Evolutionary conservation across 1,140 invertebrate genomes (phyloP), one percentile per base, ranked within the genome.

Genomic region (Lysiphlebus fabarum): DNA sequence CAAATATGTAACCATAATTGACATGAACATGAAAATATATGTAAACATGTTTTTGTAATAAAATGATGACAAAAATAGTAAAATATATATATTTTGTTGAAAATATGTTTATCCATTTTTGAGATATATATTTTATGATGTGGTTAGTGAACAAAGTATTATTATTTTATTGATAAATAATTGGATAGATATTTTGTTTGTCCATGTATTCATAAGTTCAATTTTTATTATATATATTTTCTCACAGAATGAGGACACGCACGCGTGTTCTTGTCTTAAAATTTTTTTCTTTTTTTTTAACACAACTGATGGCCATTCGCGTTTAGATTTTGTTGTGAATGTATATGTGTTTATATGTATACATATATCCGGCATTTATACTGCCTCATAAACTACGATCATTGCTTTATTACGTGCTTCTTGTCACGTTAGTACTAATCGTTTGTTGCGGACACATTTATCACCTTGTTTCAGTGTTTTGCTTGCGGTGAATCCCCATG

Each of bases 381-480:
- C 66, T 67, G 56, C 68, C 69, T 78, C 76, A 69, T 78, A 77
- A 77, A 78, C 66, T 64, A 68, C 65, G 72, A 77, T 76, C 75
- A 76, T 76, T 74, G 71, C 72, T 77, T 77, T 77, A 77, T 75
- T 71, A 70, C 67, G 65, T 62, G 64, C 68, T 66, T 62, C 65
- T 67, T 67, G 70, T 71, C 68, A 70, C 67, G 67, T 70, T 66
- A 65, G 62, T 64, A 67, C 71, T 77, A 75, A 77, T 78, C 74
- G 70, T 75, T 70, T 69, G 70, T 69, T 72, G 73, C 65, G 70
- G 77, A 70, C 67, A 67, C 70, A 70, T 76, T 75, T 77, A 76
- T 72, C 70, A 69, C 54, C 67, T 43, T 59, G 59, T 65, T 66
- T 37, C 36, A 57, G 55, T 26, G 49, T 12, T 33, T 38, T 34